These are phyloP conservation scores for Chaenodraco wilsoni DNA, from an alignment of 2,797 vertebrate genomes.

Conservation along the genomic window DNA sequence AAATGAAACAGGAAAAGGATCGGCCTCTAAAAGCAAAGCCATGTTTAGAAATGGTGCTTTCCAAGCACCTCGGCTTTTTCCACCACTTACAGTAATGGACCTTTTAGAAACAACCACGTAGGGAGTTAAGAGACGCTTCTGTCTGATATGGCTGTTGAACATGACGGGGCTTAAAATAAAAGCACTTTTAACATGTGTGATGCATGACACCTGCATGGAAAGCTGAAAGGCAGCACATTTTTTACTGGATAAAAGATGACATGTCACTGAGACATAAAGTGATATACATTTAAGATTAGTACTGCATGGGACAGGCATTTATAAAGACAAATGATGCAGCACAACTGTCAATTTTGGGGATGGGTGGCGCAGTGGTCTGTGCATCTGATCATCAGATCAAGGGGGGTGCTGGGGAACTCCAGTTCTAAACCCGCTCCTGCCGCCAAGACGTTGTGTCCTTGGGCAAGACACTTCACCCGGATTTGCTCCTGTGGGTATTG, in stretches of 20 bases:
- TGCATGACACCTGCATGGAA: slow-evolving; percentile 8
- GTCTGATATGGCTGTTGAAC: slow-evolving; percentile 38
- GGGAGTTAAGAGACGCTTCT: slow-evolving; percentile 40
- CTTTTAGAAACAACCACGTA: slow-evolving; percentile 57
- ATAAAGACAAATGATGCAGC: slow-evolving; percentile 25
- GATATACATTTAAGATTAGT: slow-evolving; percentile 14
- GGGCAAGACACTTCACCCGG: no score
- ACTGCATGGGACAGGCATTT: slow-evolving; percentile 3
- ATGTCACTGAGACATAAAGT: slow-evolving; percentile 28
- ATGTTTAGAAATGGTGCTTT: slow-evolving; percentile 57
- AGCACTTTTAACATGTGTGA: background rate
- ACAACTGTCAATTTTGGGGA: slow-evolving; percentile 35
- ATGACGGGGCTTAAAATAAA: slow-evolving; percentile 19
- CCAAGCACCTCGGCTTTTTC: slow-evolving; percentile 28
- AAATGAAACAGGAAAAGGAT: slow-evolving; percentile 55
- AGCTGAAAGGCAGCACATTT: slow-evolving; percentile 15
- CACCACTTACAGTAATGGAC: slow-evolving; percentile 58
- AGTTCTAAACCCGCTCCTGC: no score
- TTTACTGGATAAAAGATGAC: slow-evolving; percentile 28
- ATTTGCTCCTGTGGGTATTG: no score
- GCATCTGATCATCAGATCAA: no score
- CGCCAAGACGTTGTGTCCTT: no score
- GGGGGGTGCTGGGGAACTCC: no score
- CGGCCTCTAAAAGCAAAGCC: slow-evolving; percentile 74
- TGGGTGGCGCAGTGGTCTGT: no score